Conservation (phyloP, 2,113 vertebrate genomes). For the Chionomys nivalis region DNA sequence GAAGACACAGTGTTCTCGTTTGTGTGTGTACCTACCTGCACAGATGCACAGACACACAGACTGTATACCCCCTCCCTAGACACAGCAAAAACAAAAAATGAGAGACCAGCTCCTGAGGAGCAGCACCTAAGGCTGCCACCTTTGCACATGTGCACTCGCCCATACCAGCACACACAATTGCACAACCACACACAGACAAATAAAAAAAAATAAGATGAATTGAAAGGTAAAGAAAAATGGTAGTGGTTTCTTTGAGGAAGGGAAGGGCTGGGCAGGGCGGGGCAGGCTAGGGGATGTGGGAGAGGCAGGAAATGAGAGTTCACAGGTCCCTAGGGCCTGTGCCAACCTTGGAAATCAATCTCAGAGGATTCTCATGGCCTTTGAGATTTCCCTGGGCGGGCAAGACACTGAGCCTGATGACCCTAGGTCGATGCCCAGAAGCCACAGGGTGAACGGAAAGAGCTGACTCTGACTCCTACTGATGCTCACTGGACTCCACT, state of each 20-base stretch:
- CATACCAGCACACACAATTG: not conserved
- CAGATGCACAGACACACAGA: not conserved
- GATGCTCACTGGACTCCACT: not conserved
- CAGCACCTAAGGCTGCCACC: not conserved
- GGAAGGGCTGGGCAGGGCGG: not conserved
- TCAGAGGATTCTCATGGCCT: too few species aligned
- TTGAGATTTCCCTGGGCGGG: not conserved
- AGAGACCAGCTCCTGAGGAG: not conserved
- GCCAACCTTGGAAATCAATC: not conserved
- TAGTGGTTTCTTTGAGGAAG: not conserved
- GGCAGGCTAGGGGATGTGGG: not conserved
- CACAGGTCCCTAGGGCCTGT: not conserved
- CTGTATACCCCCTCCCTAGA: too few species aligned
- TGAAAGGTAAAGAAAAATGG: not conserved
- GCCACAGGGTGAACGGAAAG: not conserved
- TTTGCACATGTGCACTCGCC: not conserved
- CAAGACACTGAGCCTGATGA: not conserved
- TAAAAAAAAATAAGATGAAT: not conserved
- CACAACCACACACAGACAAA: not conserved
- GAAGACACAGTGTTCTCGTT: not conserved
- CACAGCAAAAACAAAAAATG: too few species aligned
- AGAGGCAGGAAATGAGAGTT: not conserved
- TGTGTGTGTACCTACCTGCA: not conserved
- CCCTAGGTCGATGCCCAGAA: not conserved
- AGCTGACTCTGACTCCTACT: too few species aligned